Base-by-base conservation (phyloP, 1,140 invertebrate genomes). In the Apis cerana region DNA sequence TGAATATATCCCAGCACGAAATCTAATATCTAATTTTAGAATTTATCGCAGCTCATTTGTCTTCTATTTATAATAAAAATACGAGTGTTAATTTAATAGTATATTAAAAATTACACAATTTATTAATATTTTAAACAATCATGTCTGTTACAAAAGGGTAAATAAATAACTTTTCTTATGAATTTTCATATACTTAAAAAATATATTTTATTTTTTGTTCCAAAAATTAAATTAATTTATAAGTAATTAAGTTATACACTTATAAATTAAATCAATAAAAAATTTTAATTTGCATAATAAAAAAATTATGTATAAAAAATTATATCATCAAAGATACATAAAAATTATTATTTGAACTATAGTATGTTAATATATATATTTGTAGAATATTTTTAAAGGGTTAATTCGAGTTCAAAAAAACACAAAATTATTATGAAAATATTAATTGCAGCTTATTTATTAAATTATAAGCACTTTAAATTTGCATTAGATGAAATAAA, bases 21-120 rank as follows among this genome's bases (percentile, higher is more conserved):
- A 67, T 56, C 64, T 33, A 56, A 74, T 21, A 71, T 81, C 83
- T 88, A 88, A 88, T 88, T 88, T 88, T 88, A 88, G 86, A 87
- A 77, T 84, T 72, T 62, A 58, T 81, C 77, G 69, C 69, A 81
- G 69, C 62, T 71, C 76, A 80, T 65, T 67, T 68, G 81, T 78
- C 52, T 83, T 71, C 70, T 61, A 71, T 65, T 69, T 52, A 13
- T 21, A 65, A 71, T 48, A 61, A 75, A 78, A 43, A 23, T 76
- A 19, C 64, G 54, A 33, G 12, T 23, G 58, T 27, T 23, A 12
- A 84, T 81, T 58, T 81, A 62, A 59, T 48, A 13, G 33, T 43
- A 75, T 74, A n/a, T n/a, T n/a, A n/a, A n/a, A n/a, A 77, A 76
- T 84, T 68, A 61, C 12, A 68, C 33, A 75, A 76, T 69, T 48